Base-by-base conservation (phyloP, 92 coral and sea anemone genomes). In the Paramuricea clavata region DNA sequence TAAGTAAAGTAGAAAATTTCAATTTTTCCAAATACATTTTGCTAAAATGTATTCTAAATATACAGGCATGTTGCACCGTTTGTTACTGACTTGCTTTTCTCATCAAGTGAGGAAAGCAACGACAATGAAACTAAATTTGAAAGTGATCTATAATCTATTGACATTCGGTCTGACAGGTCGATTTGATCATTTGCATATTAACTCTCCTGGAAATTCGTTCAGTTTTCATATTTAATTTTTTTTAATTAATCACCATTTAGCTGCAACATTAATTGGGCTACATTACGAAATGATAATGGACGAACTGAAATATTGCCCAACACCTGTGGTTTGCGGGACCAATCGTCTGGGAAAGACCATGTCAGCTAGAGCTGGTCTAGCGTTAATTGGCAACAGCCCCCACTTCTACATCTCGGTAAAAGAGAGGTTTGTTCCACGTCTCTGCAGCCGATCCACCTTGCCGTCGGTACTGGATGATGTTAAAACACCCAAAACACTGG, bases 391-490 rank as follows among this genome's bases (percentile, higher is more conserved):
- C 10, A 89, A 89, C 47, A 22, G n/a, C 25, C 35, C 31, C 0
- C 31, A 33, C 10, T 89, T 89, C 60, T 89, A 65, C 72, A 56
- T 76, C 16, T 64, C 92, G 17, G 92, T 61, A 11, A 89, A 85
- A 52, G 82, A 89, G 10, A 76, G 92, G 12, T 89, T 85, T 43
- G 78, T 89, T 16, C 93, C 93, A 6, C 73, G 87, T 28, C 70
- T 90, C 0, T 86, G 93, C 60, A 81, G 80, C 78, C 36, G 87
- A 23, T 69, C 90, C 11, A 86, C 93, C 5, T 50, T 90, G 34
- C 93, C 90, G 42, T 87, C 93, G 6, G 93, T 90, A 26, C 49
- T 90, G n/a, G 93, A 74, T 60, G 91, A 90, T 56, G 41, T 90
- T 7, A 86, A 81, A 25, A 87, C 17, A 15, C 39, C 75, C 13